These are phyloP conservation scores for Amitus sp. DNA, from an alignment of 2,888 invertebrate genomes.

Conservation along the genomic window DNA sequence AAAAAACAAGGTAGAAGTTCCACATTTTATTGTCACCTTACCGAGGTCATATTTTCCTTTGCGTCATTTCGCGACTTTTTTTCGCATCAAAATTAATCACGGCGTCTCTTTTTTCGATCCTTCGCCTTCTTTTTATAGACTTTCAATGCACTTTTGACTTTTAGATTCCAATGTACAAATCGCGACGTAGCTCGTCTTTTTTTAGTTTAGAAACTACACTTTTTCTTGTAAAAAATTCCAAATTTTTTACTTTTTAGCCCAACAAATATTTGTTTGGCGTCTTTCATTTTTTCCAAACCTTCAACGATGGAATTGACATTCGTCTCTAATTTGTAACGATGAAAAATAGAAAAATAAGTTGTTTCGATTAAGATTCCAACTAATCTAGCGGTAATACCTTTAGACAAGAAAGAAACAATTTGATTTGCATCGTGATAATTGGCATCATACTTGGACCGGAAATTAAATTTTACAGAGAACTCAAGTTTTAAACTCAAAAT, in stretches of 20 bases:
- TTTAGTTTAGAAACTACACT: constrained; percentile 11
- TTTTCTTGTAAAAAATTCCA: too few relatives aligned
- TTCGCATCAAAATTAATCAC: too few relatives aligned
- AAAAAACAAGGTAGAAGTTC: constrained; percentile 60
- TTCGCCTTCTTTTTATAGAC: constrained; percentile 16
- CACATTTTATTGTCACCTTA: constrained; percentile 47
- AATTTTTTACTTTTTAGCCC: too few relatives aligned
- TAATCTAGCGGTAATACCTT: too few relatives aligned
- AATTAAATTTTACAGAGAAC: too few relatives aligned
- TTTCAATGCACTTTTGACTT: constrained; percentile 11
- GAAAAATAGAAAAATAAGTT: background rate
- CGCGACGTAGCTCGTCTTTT: constrained; percentile 21
- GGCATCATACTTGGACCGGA: too few relatives aligned
- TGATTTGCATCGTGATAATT: too few relatives aligned
- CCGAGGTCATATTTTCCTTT: constrained; percentile 33
- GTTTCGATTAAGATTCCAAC: too few relatives aligned
- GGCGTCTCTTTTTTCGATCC: constrained; percentile 11
- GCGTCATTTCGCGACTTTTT: too few relatives aligned
- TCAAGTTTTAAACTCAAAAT: too few relatives aligned
- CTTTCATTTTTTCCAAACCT: background rate
- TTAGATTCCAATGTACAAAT: constrained; percentile 24
- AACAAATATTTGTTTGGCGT: background rate
- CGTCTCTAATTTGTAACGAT: background rate
- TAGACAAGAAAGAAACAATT: too few relatives aligned
- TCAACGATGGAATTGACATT: background rate